Base-by-base conservation (phyloP, 2,113 vertebrate genomes). In the Pimephales promelas region DNA sequence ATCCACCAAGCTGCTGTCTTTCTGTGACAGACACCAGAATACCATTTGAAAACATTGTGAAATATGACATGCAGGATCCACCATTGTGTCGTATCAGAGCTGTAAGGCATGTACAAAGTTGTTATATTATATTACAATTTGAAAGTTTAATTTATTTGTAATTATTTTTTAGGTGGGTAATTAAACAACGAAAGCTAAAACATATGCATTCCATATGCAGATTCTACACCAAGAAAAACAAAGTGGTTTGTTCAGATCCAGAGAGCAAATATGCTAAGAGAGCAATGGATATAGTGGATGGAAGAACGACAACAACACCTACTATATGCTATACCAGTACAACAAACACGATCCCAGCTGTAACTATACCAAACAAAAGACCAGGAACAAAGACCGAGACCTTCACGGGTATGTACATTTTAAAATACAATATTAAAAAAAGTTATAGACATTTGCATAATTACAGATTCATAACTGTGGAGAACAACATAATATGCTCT, bases 201-300 rank as follows among this genome's bases (percentile, higher is more conserved):
- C n/a, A n/a, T n/a, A n/a, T n/a, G n/a, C n/a, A n/a, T n/a, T n/a
- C n/a, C n/a, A n/a, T n/a, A n/a, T n/a, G n/a, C n/a, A n/a, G n/a
- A n/a, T n/a, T n/a, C n/a, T n/a, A n/a, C n/a, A n/a, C n/a, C n/a
- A n/a, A n/a, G n/a, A n/a, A n/a, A n/a, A n/a, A n/a, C n/a, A n/a
- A n/a, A n/a, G n/a, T n/a, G n/a, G n/a, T n/a, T 28, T 90, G 89
- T 34, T 85, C 85, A 52, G 36, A 85, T 64, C 88, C 89, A 20
- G 20, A 64, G 0, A 36, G 7, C 0, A 0, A 0, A 0, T 88
- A 84, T 84, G 10, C 81, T 9, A 83, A 18, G 22, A 45, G 0
- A 0, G 14, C 2, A 20, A 85, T 57, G 2, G 0, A 0, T 0
- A 1, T 0, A 5, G 0, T 88, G 9, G 16, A 74, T 34, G 0